Conservation (phyloP, 2,113 vertebrate species). For the Acanthochromis polyacanthus region DNA sequence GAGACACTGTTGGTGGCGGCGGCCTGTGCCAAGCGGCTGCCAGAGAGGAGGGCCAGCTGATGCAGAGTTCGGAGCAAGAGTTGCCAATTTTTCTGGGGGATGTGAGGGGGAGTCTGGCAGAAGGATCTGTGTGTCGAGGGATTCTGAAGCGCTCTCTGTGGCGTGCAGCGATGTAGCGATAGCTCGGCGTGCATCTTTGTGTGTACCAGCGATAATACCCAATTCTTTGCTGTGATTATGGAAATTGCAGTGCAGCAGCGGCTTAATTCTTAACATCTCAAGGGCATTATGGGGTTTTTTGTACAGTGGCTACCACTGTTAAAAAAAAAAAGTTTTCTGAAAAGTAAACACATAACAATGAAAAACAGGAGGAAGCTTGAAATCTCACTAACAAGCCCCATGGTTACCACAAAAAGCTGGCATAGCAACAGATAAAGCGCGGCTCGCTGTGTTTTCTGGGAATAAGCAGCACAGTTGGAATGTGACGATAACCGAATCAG, state of each 20-base stretch:
- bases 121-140: slow-evolving; percentile 50
- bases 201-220: slow-evolving; percentile 3
- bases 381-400: slow-evolving; percentile 55
- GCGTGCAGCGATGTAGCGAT: slow-evolving; percentile 22
- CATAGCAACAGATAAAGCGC: slow-evolving; percentile 53
- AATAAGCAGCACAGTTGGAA: slow-evolving; percentile 57
- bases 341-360: slow-evolving; percentile 9
- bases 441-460: slow-evolving; percentile 38
- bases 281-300: slow-evolving; percentile 16
- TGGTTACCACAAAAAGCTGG: slow-evolving; percentile 53
- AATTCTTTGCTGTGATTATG: slow-evolving; percentile 34
- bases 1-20: slow-evolving; percentile 52
- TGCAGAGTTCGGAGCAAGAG: slow-evolving; percentile 57
- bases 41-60: slow-evolving; percentile 63
- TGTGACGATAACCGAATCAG: slow-evolving; percentile 47
- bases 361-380: slow-evolving; percentile 27
- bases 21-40: slow-evolving; percentile 72
- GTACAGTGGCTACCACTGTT: neutral
- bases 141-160: slow-evolving; percentile 40
- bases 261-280: slow-evolving; percentile 31
- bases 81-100: slow-evolving; percentile 57
- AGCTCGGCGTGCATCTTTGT: slow-evolving; percentile 30
- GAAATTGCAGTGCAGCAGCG: neutral
- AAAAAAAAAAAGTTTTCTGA: slow-evolving; percentile 24
- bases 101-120: slow-evolving; percentile 52